phyloP scores from a whole-genome alignment of 2,888 invertebrate genomes.

The Globia sparganii region DNA sequence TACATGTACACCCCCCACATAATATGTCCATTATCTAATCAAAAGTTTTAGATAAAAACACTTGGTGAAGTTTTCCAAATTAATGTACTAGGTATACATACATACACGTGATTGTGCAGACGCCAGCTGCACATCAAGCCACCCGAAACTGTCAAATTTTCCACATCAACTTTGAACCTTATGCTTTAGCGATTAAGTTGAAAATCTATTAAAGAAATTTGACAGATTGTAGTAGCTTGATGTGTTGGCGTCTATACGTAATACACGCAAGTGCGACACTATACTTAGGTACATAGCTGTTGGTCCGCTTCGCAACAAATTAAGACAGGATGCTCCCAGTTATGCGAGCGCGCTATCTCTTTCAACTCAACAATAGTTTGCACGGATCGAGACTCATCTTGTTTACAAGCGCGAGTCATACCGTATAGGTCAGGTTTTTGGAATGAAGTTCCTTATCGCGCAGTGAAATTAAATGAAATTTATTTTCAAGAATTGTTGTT shows the following conservation, averaged over 20 bases:
- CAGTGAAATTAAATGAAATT: no score
- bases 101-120: neutral
- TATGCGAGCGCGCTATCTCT: conserved; percentile 31
- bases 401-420: neutral
- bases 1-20: no score
- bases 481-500: no score
- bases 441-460: neutral
- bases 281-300: neutral
- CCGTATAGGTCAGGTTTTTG: neutral
- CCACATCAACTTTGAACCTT: no score
- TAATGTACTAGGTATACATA: neutral
- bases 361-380: conserved; percentile 25
- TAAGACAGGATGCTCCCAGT: conserved; percentile 37
- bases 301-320: conserved; percentile 21
- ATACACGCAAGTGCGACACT: conserved; percentile 8
- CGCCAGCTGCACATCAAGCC: no score
- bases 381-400: conserved; percentile 11
- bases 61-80: neutral
- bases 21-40: neutral
- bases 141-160: no score
- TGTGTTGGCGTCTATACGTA: no score
- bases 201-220: no score
- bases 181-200: no score
- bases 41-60: neutral
- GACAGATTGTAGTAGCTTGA: no score